Percentiles rank a stretch among this genome's conserved stretches.
These are phyloP conservation scores for Ptilonorhynchus violaceus DNA, from an alignment of 2,113 vertebrate species.

Conservation along the genomic window DNA sequence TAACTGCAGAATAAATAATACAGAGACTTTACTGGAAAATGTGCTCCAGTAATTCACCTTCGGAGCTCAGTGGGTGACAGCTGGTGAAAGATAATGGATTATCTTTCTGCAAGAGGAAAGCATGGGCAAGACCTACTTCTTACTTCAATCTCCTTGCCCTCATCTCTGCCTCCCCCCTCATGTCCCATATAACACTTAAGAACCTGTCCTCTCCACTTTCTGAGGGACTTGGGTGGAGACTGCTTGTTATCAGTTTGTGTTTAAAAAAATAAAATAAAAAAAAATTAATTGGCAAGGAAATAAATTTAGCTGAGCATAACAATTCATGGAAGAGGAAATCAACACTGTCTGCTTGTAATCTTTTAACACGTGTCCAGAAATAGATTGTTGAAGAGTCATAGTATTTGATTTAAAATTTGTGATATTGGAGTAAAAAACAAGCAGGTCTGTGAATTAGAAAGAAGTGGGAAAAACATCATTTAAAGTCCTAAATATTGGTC, in stretches of 20 bases:
- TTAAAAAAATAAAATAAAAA: neutral
- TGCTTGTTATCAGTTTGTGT: neutral
- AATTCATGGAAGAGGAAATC: slow-evolving; percentile 51
- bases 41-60: neutral
- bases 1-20: neutral
- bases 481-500: neutral
- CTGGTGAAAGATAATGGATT: slow-evolving; percentile 77
- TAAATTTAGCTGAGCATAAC: neutral
- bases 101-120: slow-evolving; percentile 47
- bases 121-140: slow-evolving; percentile 67
- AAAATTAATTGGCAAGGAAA: slow-evolving; percentile 33
- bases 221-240: neutral
- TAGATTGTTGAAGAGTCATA: neutral
- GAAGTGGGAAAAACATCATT: neutral
- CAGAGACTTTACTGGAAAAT: neutral
- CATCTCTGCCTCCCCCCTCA: slow-evolving; percentile 10
- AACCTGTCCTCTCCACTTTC: neutral
- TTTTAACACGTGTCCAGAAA: slow-evolving; percentile 27
- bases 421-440: neutral
- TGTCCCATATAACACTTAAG: slow-evolving; percentile 25
- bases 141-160: slow-evolving; percentile 55
- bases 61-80: slow-evolving; percentile 56
- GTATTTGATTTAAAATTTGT: neutral
- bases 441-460: neutral
- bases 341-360: slow-evolving; percentile 2